phyloP scores from a whole-genome alignment of 2,888 invertebrate species.

The Aphrophora alni region DNA sequence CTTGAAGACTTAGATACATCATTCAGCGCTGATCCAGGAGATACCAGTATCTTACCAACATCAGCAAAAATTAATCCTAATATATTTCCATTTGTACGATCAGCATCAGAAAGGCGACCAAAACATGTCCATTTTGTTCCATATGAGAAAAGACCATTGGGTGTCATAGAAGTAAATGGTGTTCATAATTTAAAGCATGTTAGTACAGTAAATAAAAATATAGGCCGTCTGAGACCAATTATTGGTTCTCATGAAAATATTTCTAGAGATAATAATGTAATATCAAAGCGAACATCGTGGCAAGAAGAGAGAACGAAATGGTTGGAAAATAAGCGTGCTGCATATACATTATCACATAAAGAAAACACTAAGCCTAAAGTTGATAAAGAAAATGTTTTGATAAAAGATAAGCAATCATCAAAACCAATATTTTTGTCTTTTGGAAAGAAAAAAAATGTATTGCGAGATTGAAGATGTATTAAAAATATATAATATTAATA shows the following conservation, averaged over 20 bases:
- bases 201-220: not conserved
- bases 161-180: not conserved
- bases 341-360: constrained; percentile 36
- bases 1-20: constrained; percentile 54
- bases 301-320: constrained; percentile 36
- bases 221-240: not conserved
- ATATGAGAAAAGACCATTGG: not conserved
- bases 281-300: not conserved
- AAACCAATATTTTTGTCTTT: not conserved
- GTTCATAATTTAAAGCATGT: not conserved
- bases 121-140: constrained; percentile 45
- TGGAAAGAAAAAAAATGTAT: not conserved
- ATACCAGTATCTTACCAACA: constrained; percentile 56
- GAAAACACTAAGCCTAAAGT: constrained; percentile 34
- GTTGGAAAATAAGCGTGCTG: constrained; percentile 44
- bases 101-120: constrained; percentile 55
- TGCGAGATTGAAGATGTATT: not conserved
- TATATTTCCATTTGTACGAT: constrained; percentile 54
- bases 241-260: not conserved
- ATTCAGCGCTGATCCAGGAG: constrained; percentile 58
- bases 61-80: constrained; percentile 56
- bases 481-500: no score
- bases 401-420: constrained; percentile 22
- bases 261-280: not conserved
- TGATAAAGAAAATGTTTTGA: not conserved